Evolutionary conservation across 2,113 vertebrate species (phyloP).

Genomic region (Microcebus tavaratra): DNA sequence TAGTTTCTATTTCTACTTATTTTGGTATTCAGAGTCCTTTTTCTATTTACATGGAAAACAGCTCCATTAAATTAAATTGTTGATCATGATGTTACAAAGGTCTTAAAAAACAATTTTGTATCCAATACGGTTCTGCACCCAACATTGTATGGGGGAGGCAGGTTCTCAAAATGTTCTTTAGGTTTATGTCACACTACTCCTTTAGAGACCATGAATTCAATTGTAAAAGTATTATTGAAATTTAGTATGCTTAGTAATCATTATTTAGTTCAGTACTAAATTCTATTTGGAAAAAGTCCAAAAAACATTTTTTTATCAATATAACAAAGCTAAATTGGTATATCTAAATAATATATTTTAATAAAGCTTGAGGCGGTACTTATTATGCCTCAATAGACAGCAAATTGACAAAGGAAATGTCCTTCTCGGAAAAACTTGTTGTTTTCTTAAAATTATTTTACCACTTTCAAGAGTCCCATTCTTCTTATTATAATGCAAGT

Average conservation of each 20-base stretch:
- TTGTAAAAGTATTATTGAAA: neutral
- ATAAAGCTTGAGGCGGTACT: neutral
- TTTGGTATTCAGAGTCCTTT: neutral
- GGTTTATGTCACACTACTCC: neutral
- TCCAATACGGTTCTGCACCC: neutral
- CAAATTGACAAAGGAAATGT: neutral
- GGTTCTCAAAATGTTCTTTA: neutral
- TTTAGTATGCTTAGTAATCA: neutral
- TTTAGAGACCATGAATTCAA: neutral
- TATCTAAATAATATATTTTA: neutral
- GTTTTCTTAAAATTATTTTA: neutral
- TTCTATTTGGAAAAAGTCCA: neutral
- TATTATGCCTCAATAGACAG: neutral
- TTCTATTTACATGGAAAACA: neutral
- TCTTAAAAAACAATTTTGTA: neutral
- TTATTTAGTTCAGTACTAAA: neutral
- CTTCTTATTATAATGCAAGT: neutral
- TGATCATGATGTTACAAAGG: neutral
- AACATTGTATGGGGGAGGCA: neutral
- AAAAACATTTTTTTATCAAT: neutral
- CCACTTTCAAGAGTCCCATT: neutral
- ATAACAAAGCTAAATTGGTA: neutral
- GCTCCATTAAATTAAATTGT: neutral
- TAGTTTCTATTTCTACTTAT: neutral
- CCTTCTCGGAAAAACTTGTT: neutral